These are phyloP conservation scores for Hucho hucho DNA, from an alignment of 2,113 vertebrate genomes.

Conservation along the genomic window DNA sequence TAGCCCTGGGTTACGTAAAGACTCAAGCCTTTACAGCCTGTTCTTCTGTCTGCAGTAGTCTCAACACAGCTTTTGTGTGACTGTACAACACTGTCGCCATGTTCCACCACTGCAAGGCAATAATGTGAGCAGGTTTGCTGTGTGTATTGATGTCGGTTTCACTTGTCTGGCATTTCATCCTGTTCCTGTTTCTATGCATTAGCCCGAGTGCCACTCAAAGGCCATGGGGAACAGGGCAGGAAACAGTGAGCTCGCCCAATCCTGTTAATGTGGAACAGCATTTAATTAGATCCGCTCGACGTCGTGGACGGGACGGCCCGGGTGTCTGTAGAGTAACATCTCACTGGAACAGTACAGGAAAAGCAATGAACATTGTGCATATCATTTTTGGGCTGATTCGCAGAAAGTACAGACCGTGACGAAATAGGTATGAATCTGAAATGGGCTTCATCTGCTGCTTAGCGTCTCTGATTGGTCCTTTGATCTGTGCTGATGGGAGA, in stretches of 20 bases:
- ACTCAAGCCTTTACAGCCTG: slow-evolving; percentile 34
- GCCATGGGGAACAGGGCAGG: slow-evolving; percentile 45
- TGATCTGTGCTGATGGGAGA: neutral
- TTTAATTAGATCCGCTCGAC: slow-evolving; percentile 74
- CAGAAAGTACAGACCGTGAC: neutral
- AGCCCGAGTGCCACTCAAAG: slow-evolving; percentile 70
- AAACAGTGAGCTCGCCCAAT: slow-evolving; percentile 67
- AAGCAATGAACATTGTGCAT: too few species aligned
- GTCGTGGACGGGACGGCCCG: neutral
- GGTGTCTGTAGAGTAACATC: slow-evolving; percentile 29
- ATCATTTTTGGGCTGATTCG: neutral
- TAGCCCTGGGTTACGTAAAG: slow-evolving; percentile 42
- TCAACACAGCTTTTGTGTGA: slow-evolving; percentile 40
- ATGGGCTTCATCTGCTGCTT: slow-evolving; percentile 9
- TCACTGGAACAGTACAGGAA: slow-evolving; percentile 11
- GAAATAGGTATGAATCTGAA: neutral
- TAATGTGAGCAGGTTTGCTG: slow-evolving; percentile 55
- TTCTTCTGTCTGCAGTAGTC: slow-evolving; percentile 24
- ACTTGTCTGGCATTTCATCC: slow-evolving; percentile 56
- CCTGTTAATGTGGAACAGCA: slow-evolving; percentile 79
- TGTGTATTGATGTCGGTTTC: slow-evolving; percentile 62
- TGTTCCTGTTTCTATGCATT: slow-evolving; percentile 67
- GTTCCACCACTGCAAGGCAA: slow-evolving; percentile 50
- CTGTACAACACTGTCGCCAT: slow-evolving; percentile 37
- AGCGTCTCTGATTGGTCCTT: neutral